Conservation (phyloP, 2,888 invertebrate genomes). For the Eristalinus sepulchralis region DNA sequence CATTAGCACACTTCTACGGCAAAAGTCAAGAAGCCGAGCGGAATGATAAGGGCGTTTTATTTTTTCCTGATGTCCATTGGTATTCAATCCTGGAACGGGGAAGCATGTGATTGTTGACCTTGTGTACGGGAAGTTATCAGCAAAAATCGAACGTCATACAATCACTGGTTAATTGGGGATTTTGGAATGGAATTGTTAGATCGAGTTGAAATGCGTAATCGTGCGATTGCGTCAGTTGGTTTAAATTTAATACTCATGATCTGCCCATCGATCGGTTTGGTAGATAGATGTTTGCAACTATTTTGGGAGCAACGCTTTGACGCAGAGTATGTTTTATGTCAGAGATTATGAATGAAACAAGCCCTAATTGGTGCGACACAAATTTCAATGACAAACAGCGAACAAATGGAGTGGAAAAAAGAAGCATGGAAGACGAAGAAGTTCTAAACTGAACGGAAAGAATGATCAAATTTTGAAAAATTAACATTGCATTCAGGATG, state of each 20-base stretch:
- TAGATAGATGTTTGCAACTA: neutral
- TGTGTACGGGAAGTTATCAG: neutral
- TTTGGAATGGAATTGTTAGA: neutral
- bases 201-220: neutral
- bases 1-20: neutral
- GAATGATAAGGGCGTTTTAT: neutral
- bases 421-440: too few relatives aligned
- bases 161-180: neutral
- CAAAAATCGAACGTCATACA: neutral
- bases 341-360: neutral
- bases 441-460: too few relatives aligned
- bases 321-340: neutral
- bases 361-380: neutral
- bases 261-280: neutral
- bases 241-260: neutral
- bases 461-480: too few relatives aligned
- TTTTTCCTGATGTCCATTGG: neutral
- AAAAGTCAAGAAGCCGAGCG: neutral
- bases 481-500: too few relatives aligned
- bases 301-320: neutral
- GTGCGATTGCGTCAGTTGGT: neutral
- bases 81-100: neutral
- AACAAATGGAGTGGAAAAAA: too few relatives aligned
- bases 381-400: too few relatives aligned
- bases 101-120: slow-evolving; percentile 11